Conservation (phyloP, 2,888 invertebrate genomes). For the Prionchulus punctatus region DNA sequence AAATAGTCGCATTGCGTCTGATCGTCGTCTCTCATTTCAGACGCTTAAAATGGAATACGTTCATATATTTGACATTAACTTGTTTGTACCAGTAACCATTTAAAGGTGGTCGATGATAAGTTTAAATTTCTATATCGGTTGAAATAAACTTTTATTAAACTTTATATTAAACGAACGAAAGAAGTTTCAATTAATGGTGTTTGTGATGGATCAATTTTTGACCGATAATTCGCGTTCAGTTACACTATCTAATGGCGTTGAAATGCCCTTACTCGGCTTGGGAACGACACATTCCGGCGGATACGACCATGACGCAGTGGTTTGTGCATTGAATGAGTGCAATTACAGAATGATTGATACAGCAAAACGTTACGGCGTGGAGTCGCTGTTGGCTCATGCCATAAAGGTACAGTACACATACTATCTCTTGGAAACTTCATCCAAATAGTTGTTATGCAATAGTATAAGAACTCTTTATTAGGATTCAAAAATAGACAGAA, state of each 20-base stretch:
- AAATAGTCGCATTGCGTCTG: too few species aligned
- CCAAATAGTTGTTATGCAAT: neutral
- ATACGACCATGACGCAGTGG: constrained; percentile 33
- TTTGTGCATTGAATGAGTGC: constrained; percentile 31
- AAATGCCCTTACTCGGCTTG: constrained; percentile 14
- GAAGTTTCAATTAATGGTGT: neutral
- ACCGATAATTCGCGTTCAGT: neutral
- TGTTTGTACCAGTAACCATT: too few species aligned
- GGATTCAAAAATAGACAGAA: constrained; percentile 26
- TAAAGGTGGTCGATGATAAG: too few species aligned
- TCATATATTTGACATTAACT: too few species aligned
- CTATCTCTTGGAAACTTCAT: neutral
- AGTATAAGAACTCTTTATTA: constrained; percentile 13
- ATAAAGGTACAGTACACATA: constrained; percentile 20
- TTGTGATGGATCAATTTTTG: neutral
- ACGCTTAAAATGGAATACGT: too few species aligned
- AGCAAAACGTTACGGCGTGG: constrained; percentile 34
- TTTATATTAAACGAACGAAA: neutral
- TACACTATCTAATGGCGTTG: neutral
- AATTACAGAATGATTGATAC: constrained; percentile 34
- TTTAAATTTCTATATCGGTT: too few species aligned
- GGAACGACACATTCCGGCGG: constrained; percentile 36
- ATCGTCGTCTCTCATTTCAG: too few species aligned
- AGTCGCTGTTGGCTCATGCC: constrained; percentile 28
- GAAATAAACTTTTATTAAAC: too few species aligned